These are phyloP conservation scores for Tylochromis polylepis DNA, from an alignment of 2,113 vertebrate species.

Conservation along the genomic window DNA sequence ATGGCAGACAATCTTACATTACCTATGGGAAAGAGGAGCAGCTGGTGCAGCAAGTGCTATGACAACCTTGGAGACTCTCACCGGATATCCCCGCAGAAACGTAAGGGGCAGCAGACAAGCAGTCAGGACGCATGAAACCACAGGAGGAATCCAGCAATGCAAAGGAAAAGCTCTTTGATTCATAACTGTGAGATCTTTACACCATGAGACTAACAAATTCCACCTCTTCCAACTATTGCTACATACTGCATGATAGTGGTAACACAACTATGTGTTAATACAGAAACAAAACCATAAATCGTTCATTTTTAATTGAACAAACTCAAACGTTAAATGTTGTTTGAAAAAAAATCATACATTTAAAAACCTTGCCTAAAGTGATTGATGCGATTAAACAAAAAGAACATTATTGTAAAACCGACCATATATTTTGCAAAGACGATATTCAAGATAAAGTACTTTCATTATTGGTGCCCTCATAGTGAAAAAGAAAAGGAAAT, in stretches of 20 bases:
- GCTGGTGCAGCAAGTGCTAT: not conserved
- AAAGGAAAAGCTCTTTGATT: not conserved
- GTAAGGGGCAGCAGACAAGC: not conserved
- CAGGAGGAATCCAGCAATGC: not conserved
- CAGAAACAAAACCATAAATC: not conserved
- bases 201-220: not conserved
- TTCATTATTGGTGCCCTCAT: not conserved
- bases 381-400: not conserved
- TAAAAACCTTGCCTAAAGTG: not conserved
- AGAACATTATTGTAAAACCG: not conserved
- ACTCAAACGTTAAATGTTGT: not conserved
- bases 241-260: not conserved
- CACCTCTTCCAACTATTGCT: not conserved
- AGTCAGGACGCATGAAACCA: not conserved
- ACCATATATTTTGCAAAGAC: not conserved
- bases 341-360: not conserved
- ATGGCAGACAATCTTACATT: not conserved
- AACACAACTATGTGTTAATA: fast-evolving
- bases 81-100: not conserved
- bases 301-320: fast-evolving
- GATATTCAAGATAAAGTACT: not conserved
- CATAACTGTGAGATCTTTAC: not conserved
- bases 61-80: not conserved
- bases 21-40: not conserved
- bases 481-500: not conserved